These are phyloP conservation scores for Chiloscyllium plagiosum DNA, from an alignment of 2,113 vertebrate genomes.

Conservation along the genomic window DNA sequence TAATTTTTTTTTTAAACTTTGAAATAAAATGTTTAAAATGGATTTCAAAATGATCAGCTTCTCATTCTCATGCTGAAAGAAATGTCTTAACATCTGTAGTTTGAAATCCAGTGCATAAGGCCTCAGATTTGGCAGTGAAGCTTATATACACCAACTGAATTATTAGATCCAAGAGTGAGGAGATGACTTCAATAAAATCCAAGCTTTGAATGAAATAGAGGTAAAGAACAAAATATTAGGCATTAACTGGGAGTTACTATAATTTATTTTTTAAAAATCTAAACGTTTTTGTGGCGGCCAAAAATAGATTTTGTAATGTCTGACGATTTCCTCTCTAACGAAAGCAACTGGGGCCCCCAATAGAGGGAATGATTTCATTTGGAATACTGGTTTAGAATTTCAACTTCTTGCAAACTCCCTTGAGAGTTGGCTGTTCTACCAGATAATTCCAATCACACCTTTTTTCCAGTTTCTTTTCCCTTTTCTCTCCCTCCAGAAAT, in stretches of 20 bases:
- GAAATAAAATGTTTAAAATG: not conserved
- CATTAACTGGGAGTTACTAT: not conserved
- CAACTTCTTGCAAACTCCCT: not conserved
- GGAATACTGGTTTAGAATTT: not conserved
- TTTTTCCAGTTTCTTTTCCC: not conserved
- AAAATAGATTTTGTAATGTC: not conserved
- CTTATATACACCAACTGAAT: not conserved
- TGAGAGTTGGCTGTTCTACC: not conserved
- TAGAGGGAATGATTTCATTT: not conserved
- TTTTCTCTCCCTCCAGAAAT: not conserved
- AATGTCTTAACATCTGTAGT: not conserved
- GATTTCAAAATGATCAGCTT: not conserved
- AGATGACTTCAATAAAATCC: not conserved
- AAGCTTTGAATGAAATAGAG: not conserved
- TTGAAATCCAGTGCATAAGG: not conserved
- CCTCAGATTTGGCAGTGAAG: not conserved
- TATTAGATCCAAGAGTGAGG: not conserved
- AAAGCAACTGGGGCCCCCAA: not conserved
- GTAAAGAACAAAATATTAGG: not conserved
- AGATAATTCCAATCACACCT: not conserved
- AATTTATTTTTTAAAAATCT: not conserved
- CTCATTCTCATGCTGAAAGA: not conserved
- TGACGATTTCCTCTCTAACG: not conserved
- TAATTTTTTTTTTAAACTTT: not conserved
- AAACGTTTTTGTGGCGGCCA: not conserved